Evolutionary conservation across 2,797 vertebrate species (phyloP).

Genomic region (Poeciliopsis presidionis): DNA sequence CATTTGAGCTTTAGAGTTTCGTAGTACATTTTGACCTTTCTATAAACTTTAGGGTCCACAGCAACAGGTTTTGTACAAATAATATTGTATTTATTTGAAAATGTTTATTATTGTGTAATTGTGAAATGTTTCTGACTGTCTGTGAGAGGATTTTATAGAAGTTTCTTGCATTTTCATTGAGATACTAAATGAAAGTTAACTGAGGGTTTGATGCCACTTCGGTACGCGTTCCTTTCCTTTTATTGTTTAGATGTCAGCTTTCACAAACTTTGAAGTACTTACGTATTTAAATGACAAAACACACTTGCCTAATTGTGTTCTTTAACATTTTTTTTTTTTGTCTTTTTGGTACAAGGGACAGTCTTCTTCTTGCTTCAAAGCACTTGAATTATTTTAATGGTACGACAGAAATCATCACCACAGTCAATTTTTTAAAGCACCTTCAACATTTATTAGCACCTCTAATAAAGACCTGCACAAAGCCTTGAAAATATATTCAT

Average conservation of each 20-base stretch:
- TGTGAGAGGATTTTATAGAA: conserved; percentile 56
- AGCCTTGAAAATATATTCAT: neutral
- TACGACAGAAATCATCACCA: conserved; percentile 62
- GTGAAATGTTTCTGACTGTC: conserved; percentile 52
- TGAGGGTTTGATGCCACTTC: conserved; percentile 28
- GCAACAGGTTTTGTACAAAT: conserved; percentile 32
- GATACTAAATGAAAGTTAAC: conserved; percentile 35
- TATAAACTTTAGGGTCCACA: conserved; percentile 25
- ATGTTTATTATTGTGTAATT: conserved; percentile 53
- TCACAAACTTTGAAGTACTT: conserved; percentile 37
- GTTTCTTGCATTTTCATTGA: conserved; percentile 56
- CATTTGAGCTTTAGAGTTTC: conserved; percentile 8
- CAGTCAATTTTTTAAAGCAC: conserved; percentile 16
- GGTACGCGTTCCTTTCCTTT: conserved; percentile 64
- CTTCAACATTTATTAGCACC: conserved; percentile 14
- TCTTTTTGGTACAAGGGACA: conserved; percentile 65
- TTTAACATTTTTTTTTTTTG: conserved; percentile 36
- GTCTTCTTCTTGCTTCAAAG: conserved; percentile 57
- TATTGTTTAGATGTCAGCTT: conserved; percentile 42
- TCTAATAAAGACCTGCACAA: neutral
- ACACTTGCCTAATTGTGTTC: conserved; percentile 35
- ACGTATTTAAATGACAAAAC: conserved; percentile 23
- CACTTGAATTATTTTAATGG: conserved; percentile 71
- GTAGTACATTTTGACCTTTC: conserved; percentile 23
- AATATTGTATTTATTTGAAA: conserved; percentile 71